A percentile compares a stretch with the other conserved stretches of the same genome.
Evolutionary conservation across 23 tunicate species (phyloP).

Genomic region (Styela plicata): DNA sequence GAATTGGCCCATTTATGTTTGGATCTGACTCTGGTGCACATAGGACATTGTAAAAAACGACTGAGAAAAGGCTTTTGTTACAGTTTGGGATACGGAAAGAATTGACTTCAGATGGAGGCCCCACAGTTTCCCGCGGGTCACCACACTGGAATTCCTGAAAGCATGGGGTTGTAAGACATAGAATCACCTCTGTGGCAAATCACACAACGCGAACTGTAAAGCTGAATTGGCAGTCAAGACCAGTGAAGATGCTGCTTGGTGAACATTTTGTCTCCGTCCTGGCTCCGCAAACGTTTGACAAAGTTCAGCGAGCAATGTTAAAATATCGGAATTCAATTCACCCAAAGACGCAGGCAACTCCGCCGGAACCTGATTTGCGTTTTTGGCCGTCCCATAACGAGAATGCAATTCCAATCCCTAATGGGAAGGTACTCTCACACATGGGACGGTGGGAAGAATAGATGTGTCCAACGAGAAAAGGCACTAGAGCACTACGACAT

Average conservation of each 20-base stretch:
- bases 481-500: not conserved
- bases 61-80: conserved; percentile 9
- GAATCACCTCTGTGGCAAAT: not conserved
- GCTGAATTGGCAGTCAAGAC: not conserved
- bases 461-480: not conserved
- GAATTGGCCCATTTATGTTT: not conserved
- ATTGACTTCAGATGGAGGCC: conserved; percentile 19
- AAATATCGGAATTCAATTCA: not conserved
- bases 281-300: not conserved
- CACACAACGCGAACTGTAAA: not conserved
- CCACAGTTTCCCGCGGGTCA: conserved; percentile 12
- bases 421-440: not conserved
- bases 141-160: conserved; percentile 15
- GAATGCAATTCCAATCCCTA: not conserved
- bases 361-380: not conserved
- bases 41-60: not conserved
- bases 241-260: not conserved
- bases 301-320: not conserved
- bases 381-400: not conserved
- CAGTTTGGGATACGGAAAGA: conserved; percentile 28
- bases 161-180: conserved; percentile 8
- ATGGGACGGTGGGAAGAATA: not conserved
- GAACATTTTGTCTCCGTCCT: not conserved
- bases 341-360: not conserved
- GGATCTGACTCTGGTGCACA: not conserved